Percentiles rank a stretch among this genome's conserved stretches.
These are phyloP conservation scores for Xenopus laevis DNA, from an alignment of 2,113 vertebrate genomes.

Conservation along the genomic window DNA sequence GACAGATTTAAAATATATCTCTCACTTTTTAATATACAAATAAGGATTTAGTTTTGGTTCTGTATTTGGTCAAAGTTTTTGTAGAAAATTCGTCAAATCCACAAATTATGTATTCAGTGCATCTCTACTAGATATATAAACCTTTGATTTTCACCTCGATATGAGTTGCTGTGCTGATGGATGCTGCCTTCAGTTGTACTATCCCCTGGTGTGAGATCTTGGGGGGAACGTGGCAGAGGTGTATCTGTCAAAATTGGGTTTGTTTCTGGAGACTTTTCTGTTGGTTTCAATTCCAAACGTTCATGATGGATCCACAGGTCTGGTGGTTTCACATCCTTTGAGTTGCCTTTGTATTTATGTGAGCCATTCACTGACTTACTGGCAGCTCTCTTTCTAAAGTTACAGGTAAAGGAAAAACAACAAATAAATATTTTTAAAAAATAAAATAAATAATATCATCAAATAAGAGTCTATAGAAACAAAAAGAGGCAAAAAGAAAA, in stretches of 20 bases:
- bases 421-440: no score
- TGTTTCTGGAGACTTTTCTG: conserved; percentile 94
- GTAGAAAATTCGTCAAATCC: no score
- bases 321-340: conserved; percentile 95
- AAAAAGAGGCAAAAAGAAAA: no score
- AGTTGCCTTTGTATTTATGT: conserved; percentile 96
- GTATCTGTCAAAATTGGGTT: conserved; percentile 97
- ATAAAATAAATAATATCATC: no score
- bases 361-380: conserved; percentile 92
- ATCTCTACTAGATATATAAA: no score
- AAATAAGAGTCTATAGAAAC: no score
- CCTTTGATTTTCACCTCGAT: conserved; percentile 76
- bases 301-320: conserved; percentile 98
- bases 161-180: conserved; percentile 93
- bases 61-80: no score
- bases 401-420: conserved; percentile 8
- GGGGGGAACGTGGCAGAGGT: conserved; percentile 90
- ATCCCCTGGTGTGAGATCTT: conserved; percentile 91
- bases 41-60: no score
- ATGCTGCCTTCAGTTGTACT: conserved; percentile 83
- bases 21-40: no score
- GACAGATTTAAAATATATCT: no score
- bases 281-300: conserved; percentile 92
- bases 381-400: conserved; percentile 85
- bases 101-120: no score